Percentiles rank a stretch among this genome's conserved stretches.
Evolutionary conservation across 2,888 invertebrate genomes (phyloP).

Genomic region (Euzophera pinguis): DNA sequence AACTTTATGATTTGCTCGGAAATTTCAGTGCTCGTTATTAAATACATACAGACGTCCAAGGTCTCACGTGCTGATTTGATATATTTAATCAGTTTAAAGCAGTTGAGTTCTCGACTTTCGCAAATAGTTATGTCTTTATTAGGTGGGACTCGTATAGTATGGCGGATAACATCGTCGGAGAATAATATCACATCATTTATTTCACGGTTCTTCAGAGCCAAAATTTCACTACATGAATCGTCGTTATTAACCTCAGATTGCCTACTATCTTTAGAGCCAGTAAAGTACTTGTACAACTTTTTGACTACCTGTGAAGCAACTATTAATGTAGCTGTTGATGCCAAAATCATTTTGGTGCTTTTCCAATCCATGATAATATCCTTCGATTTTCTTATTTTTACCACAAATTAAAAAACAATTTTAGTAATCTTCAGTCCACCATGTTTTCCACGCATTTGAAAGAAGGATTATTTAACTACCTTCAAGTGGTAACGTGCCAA

Average conservation of each 20-base stretch:
- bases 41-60: constrained; percentile 73
- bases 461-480: constrained; percentile 9
- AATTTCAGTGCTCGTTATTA: constrained; percentile 71
- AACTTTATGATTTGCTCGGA: constrained; percentile 68
- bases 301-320: constrained; percentile 65
- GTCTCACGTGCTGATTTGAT: constrained; percentile 72
- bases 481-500: constrained; percentile 14
- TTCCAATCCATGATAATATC: constrained; percentile 61
- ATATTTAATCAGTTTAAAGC: constrained; percentile 69
- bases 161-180: constrained; percentile 62
- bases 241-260: constrained; percentile 37
- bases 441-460: constrained; percentile 57
- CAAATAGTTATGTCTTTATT: constrained; percentile 60
- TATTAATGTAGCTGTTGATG: constrained; percentile 63
- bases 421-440: constrained; percentile 50
- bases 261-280: constrained; percentile 31
- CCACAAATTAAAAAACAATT: constrained; percentile 32
- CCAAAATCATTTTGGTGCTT: constrained; percentile 61
- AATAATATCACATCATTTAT: constrained; percentile 73
- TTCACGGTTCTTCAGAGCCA: constrained; percentile 57
- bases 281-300: constrained; percentile 60
- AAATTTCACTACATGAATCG: constrained; percentile 50
- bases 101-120: constrained; percentile 67
- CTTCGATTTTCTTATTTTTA: constrained; percentile 19
- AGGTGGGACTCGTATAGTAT: constrained; percentile 56